Conservation (phyloP, 2,888 invertebrate species). For the Timandra comae region DNA sequence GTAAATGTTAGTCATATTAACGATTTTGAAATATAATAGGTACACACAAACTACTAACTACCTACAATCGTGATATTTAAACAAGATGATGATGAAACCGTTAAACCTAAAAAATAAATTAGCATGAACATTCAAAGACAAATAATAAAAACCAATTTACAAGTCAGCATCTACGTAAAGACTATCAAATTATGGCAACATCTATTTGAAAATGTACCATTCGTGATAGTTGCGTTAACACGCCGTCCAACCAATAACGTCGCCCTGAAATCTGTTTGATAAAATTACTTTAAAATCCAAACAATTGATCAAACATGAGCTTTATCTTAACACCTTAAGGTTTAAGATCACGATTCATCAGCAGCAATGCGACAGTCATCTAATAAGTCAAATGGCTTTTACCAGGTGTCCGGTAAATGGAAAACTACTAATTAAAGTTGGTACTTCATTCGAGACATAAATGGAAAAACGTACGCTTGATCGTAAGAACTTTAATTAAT, state of each 20-base stretch:
- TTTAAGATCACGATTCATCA: conserved; percentile 30
- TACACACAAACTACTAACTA: conserved; percentile 33
- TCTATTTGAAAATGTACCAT: conserved; percentile 67
- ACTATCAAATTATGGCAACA: conserved; percentile 64
- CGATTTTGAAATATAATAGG: conserved; percentile 31
- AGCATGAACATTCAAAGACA: conserved; percentile 61
- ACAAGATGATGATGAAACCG: conserved; percentile 67
- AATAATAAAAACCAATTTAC: conserved; percentile 68
- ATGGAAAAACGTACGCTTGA: conserved; percentile 51
- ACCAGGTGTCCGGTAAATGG: conserved; percentile 65
- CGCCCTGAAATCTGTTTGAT: conserved; percentile 51
- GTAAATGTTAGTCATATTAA: conserved; percentile 29
- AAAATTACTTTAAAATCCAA: conserved; percentile 36
- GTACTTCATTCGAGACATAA: conserved; percentile 55
- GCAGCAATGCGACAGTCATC: conserved; percentile 37
- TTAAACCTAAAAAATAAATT: conserved; percentile 69
- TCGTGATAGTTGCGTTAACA: conserved; percentile 69
- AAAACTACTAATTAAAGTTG: conserved; percentile 69
- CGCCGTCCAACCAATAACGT: conserved; percentile 49
- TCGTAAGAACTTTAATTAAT: conserved; percentile 69
- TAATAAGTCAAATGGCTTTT: conserved; percentile 64
- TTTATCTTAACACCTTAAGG: conserved; percentile 38
- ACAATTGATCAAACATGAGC: conserved; percentile 30
- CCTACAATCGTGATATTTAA: conserved; percentile 54
- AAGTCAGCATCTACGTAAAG: conserved; percentile 56